Evolutionary conservation across 2,113 vertebrate genomes (phyloP).

Genomic region (Cinclus mexicanus): DNA sequence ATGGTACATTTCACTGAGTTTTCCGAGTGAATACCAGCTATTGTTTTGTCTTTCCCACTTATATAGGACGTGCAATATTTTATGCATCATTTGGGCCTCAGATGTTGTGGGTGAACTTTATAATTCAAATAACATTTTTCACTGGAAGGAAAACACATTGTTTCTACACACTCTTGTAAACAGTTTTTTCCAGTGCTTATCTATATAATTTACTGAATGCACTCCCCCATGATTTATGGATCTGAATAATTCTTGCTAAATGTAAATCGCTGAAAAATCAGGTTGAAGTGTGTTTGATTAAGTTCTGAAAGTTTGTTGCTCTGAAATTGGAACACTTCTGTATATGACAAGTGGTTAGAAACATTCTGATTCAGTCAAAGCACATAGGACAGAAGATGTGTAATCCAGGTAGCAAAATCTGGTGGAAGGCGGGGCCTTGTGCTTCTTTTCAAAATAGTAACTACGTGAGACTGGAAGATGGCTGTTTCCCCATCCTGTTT

Average conservation of each 20-base stretch:
- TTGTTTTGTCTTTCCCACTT: neutral
- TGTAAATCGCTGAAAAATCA: neutral
- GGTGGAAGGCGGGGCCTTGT: neutral
- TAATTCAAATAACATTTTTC: neutral
- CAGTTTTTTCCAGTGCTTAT: neutral
- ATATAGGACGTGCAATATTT: neutral
- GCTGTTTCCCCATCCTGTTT: neutral
- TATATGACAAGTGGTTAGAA: neutral
- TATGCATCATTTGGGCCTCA: neutral
- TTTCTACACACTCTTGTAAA: neutral
- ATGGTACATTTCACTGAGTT: neutral
- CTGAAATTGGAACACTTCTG: neutral
- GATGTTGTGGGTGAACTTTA: neutral
- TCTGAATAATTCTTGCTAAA: neutral
- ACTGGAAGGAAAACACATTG: neutral
- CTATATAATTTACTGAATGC: neutral
- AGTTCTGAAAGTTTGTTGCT: neutral
- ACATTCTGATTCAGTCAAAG: neutral
- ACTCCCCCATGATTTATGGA: neutral
- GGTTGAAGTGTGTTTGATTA: neutral
- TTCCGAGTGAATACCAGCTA: neutral
- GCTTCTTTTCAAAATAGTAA: neutral
- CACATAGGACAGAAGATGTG: neutral
- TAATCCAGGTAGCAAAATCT: neutral
- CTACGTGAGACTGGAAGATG: neutral